These are phyloP conservation scores for Philotrypesis tridentata DNA, from an alignment of 1,140 invertebrate genomes.

Conservation along the genomic window DNA sequence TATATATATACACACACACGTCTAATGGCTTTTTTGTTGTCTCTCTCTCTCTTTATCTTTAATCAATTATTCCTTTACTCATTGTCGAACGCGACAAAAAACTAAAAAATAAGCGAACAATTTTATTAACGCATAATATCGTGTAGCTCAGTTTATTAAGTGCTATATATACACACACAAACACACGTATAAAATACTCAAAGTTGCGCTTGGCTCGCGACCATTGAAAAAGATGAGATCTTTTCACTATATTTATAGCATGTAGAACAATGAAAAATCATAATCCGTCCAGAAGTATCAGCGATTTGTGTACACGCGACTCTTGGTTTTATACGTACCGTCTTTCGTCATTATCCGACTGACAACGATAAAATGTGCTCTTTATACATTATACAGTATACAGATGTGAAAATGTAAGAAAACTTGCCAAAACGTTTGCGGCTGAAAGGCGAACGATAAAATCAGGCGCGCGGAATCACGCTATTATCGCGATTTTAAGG, in stretches of 20 bases:
- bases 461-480: no score
- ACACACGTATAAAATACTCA: constrained; percentile 16
- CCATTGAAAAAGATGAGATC: constrained; percentile 1
- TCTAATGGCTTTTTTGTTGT: constrained; percentile 26
- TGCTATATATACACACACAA: no score
- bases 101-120: no score
- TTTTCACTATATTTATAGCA: background rate
- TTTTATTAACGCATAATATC: constrained; percentile 1
- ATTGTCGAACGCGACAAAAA: background rate
- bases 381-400: no score
- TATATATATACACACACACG: no score
- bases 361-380: background rate
- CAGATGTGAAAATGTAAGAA: no score
- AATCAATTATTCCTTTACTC: background rate
- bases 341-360: background rate
- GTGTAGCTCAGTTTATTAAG: background rate
- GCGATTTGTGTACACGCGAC: background rate
- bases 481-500: background rate
- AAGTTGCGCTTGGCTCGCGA: background rate
- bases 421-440: no score
- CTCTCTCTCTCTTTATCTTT: constrained; percentile 31
- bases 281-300: background rate
- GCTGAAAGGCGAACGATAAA: background rate
- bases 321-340: background rate
- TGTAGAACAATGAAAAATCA: background rate